Conservation (phyloP, 1,140 invertebrate genomes). For the Nephila pilipes region DNA sequence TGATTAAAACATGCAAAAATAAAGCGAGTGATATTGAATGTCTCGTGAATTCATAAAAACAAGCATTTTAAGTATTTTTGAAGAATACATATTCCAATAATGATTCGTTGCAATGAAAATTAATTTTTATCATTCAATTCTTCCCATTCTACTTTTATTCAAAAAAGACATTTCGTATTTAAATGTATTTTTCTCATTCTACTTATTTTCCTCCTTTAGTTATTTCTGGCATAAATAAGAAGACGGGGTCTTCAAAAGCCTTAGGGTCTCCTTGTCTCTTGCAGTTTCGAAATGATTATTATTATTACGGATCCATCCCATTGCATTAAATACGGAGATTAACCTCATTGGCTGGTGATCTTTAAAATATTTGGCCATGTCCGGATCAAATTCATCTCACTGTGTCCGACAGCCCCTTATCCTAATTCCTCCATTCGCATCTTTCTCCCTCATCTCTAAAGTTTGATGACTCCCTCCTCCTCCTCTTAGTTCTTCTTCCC, state of each 20-base stretch:
- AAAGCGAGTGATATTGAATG: not conserved
- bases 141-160: not conserved
- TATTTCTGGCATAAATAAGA: not conserved
- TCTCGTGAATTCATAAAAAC: not conserved
- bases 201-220: not conserved
- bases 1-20: too few relatives aligned
- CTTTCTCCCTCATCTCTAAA: constrained; percentile 39
- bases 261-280: not conserved
- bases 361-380: constrained; percentile 70
- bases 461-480: constrained; percentile 50
- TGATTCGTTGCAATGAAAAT: not conserved
- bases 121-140: constrained; percentile 18
- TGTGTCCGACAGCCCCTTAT: constrained; percentile 58
- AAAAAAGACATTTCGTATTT: not conserved
- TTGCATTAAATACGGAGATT: constrained; percentile 69
- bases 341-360: constrained; percentile 68
- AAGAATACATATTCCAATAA: not conserved
- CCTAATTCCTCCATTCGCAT: constrained; percentile 65
- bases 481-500: constrained; percentile 2
- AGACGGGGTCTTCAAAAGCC: not conserved
- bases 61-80: not conserved
- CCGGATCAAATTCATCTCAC: constrained; percentile 63
- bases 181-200: not conserved
- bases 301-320: constrained; percentile 36
- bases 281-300: constrained; percentile 24